Evolutionary conservation across 2,113 vertebrate genomes (phyloP), one percentile per base, ranked within the genome.

Genomic region (Sinocyclocheilus maitianheensis): DNA sequence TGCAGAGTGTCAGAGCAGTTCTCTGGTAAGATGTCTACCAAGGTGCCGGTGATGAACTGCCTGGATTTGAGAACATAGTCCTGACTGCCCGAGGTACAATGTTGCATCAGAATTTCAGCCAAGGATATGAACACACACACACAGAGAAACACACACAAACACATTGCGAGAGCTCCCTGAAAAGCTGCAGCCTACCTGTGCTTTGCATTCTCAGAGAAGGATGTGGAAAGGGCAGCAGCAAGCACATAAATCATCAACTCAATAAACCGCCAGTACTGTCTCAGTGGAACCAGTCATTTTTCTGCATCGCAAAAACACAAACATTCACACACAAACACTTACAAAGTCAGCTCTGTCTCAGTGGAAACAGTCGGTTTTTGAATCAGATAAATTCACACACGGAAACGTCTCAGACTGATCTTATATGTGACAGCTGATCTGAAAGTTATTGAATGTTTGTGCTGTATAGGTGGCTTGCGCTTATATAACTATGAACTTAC

Each of bases 161-260:
- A 63, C 24, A 58, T 11, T 6, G 46, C 8, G 26, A 43, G 22
- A 26, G 60, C 75, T 48, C 83, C 88, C 71, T 81, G 60, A 71
- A 65, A 43, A 76, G 65, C 77, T 81, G 34, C 46, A 85, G 62
- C 8, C 78, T 85, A 83, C 75, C 84, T 83, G 76, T 53, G 76
- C 82, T 80, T 78, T 88, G 72, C 87, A 88, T 85, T 85, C 84
- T 58, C 60, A 85, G 74, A 11, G 34, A 74, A 40, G 51, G 62
- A 88, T 81, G 75, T 43, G 81, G 51, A 84, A 84, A 84, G 48
- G 51, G 24, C 51, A 30, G 11, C 37, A 5, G 2, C 43, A 67
- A 79, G 62, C 87, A 83, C 84, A 88, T 88, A 88, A 88, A 88
- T 88, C 87, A 88, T 88, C 74, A 48, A 53, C 84, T 71, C 87